Percentiles rank a stretch among this genome's conserved stretches.
phyloP scores from a whole-genome alignment of 1,140 invertebrate genomes.

The Agraylea sexmaculata region DNA sequence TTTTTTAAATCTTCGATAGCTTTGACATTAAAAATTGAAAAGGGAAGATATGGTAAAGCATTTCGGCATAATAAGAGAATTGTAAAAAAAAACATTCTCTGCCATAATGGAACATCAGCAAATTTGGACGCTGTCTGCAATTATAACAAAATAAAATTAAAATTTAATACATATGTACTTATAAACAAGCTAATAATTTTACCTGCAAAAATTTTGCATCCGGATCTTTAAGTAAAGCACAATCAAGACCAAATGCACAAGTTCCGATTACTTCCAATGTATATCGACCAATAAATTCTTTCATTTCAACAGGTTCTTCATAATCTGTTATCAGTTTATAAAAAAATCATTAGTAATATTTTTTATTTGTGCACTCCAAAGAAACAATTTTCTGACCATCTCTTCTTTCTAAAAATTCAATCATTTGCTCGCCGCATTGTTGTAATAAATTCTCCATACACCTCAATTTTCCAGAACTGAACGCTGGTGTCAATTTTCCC shows the following conservation, averaged over 20 bases:
- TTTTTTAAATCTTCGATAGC: conserved; percentile 22
- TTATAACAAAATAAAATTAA: not conserved
- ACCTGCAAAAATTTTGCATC: conserved; percentile 33
- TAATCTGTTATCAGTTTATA: too few relatives aligned
- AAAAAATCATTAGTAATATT: conserved; percentile 5
- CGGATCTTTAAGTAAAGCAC: conserved; percentile 29
- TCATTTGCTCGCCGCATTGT: conserved; percentile 19
- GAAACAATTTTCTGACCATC: conserved; percentile 5
- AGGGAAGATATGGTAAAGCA: conserved; percentile 9
- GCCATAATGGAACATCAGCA: conserved; percentile 18
- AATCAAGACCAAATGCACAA: conserved; percentile 38
- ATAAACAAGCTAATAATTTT: conserved; percentile 4
- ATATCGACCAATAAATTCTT: conserved; percentile 33
- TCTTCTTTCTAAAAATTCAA: conserved; percentile 16
- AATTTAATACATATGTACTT: not conserved
- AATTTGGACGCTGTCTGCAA: conserved; percentile 33
- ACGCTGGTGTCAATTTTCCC: conserved; percentile 21
- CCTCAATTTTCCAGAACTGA: conserved; percentile 24
- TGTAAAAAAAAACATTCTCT: conserved; percentile 15
- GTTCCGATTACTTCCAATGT: conserved; percentile 37
- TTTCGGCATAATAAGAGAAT: conserved; percentile 11
- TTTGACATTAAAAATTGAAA: conserved; percentile 23
- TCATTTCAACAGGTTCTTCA: conserved; percentile 32
- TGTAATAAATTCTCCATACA: conserved; percentile 23
- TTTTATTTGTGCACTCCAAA: not conserved